Conservation (phyloP, 2,888 invertebrate genomes). For the Phyllotreta striolata region DNA sequence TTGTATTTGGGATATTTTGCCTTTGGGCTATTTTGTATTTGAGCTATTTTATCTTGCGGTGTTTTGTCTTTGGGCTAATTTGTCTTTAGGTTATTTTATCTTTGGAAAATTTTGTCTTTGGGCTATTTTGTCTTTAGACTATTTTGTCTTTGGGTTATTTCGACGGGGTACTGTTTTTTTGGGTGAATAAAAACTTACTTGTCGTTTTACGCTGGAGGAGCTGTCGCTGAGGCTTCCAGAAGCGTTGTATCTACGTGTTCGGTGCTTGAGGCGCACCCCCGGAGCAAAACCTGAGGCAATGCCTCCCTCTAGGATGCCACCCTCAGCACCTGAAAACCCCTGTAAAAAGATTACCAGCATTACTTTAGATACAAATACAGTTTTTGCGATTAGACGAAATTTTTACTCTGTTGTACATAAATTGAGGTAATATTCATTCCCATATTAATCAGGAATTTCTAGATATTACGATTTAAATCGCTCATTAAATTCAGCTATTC, state of each 20-base stretch:
- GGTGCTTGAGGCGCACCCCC: slow-evolving; percentile 61
- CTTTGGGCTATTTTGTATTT: too few species aligned
- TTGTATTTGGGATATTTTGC: too few species aligned
- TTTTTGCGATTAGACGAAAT: too few species aligned
- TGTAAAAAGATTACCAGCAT: slow-evolving; percentile 42
- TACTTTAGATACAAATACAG: not conserved
- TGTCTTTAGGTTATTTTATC: too few species aligned
- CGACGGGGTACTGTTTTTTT: not conserved
- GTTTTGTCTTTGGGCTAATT: too few species aligned
- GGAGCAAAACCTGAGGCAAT: slow-evolving; percentile 52
- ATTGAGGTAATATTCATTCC: not conserved
- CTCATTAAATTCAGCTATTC: slow-evolving; percentile 8
- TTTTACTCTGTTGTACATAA: too few species aligned
- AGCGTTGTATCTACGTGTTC: slow-evolving; percentile 57
- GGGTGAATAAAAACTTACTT: slow-evolving; percentile 49
- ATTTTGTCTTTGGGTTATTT: not conserved
- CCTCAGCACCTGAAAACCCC: slow-evolving; percentile 57
- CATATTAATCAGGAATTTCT: slow-evolving; percentile 9
- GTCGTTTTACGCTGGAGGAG: slow-evolving; percentile 63
- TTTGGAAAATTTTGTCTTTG: too few species aligned
- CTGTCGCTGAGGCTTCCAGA: slow-evolving; percentile 62
- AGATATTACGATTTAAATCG: slow-evolving; percentile 6
- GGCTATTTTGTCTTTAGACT: too few species aligned
- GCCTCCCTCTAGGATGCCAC: slow-evolving; percentile 60
- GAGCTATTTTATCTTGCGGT: too few species aligned